These are phyloP conservation scores for Characodon lateralis DNA, from an alignment of 2,797 vertebrate species.

Conservation along the genomic window DNA sequence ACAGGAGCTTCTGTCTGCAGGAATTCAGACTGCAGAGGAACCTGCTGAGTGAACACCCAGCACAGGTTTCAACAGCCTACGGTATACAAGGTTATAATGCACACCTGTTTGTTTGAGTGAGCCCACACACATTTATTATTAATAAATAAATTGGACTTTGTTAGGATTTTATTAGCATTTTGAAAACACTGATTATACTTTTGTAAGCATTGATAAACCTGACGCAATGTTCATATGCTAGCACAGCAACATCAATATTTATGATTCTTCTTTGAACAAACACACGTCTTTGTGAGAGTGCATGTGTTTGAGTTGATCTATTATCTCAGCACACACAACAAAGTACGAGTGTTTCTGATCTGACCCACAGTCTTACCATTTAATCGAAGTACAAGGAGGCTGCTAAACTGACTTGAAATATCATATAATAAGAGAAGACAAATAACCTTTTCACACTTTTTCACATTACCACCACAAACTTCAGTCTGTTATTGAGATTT, in stretches of 20 bases:
- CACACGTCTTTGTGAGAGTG: too few relatives aligned
- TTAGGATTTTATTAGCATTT: not conserved
- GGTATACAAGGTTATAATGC: slow-evolving; percentile 13
- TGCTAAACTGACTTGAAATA: too few relatives aligned
- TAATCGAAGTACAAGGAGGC: too few relatives aligned
- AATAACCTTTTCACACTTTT: too few relatives aligned
- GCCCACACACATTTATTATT: not conserved
- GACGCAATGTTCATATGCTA: not conserved
- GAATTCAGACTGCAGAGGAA: slow-evolving; percentile 36
- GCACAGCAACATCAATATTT: not conserved
- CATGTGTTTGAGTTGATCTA: too few relatives aligned
- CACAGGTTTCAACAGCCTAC: slow-evolving; percentile 2
- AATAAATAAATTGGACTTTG: not conserved
- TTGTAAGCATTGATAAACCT: not conserved
- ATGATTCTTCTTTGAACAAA: not conserved
- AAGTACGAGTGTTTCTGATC: too few relatives aligned
- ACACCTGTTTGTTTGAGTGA: slow-evolving; percentile 19
- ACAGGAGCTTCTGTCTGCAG: slow-evolving; percentile 52
- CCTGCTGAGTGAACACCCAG: slow-evolving; percentile 24
- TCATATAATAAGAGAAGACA: too few relatives aligned
- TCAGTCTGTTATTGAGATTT: too few relatives aligned
- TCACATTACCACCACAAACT: too few relatives aligned
- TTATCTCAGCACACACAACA: too few relatives aligned
- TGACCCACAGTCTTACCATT: too few relatives aligned
- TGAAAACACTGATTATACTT: not conserved